A percentile compares a stretch with the other conserved stretches of the same genome.
These are phyloP conservation scores for Psophia crepitans DNA, from an alignment of 2,113 vertebrate genomes.

Conservation along the genomic window DNA sequence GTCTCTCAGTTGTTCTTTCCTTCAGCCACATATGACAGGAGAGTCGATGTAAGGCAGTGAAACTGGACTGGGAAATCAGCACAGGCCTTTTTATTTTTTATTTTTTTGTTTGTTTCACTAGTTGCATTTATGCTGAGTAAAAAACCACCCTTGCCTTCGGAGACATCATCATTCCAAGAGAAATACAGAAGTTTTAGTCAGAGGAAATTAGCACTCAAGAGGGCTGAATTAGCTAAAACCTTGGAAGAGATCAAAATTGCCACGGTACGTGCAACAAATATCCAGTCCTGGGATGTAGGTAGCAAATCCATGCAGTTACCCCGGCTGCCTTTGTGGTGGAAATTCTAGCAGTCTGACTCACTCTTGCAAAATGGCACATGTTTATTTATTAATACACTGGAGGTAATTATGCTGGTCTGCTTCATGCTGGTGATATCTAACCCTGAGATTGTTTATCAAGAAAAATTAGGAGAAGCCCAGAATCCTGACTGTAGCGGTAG, in stretches of 20 bases:
- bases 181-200: neutral
- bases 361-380: neutral
- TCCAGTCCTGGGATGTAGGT: neutral
- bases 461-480: neutral
- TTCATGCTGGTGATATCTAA: neutral
- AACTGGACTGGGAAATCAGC: neutral
- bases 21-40: neutral
- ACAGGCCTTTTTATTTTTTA: neutral
- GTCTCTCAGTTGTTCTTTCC: neutral
- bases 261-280: neutral
- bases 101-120: neutral
- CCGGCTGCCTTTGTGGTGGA: neutral
- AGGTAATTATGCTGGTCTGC: neutral
- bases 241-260: neutral
- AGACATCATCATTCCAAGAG: neutral
- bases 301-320: neutral
- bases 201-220: neutral
- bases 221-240: neutral
- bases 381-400: neutral
- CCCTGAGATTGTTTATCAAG: neutral
- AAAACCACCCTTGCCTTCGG: neutral
- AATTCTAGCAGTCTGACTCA: neutral
- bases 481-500: neutral
- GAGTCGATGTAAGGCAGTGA: no score
- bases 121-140: neutral